Evolutionary conservation across 2,888 invertebrate species (phyloP).

Genomic region (Protonemura montana): DNA sequence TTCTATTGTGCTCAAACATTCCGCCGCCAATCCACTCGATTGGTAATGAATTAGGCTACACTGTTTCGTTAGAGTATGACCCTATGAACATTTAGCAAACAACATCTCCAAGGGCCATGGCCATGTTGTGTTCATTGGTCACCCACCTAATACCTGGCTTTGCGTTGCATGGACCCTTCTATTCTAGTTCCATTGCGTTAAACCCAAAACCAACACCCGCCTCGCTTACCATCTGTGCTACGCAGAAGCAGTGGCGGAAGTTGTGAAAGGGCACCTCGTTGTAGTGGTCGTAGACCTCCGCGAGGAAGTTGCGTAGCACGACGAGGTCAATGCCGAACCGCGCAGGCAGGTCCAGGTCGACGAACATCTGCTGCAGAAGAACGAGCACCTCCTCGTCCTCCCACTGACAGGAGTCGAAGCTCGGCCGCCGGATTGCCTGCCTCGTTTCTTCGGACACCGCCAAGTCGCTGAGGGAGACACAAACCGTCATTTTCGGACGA

Average conservation of each 20-base stretch:
- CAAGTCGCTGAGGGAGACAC: slow-evolving; percentile 62
- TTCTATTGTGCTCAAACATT: too few species aligned
- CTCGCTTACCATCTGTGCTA: slow-evolving; percentile 84
- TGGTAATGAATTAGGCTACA: too few species aligned
- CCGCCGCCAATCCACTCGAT: too few species aligned
- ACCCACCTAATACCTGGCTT: slow-evolving; percentile 38
- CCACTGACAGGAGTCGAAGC: slow-evolving; percentile 85
- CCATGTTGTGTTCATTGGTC: too few species aligned
- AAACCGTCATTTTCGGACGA: too few species aligned
- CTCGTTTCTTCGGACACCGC: slow-evolving; percentile 70
- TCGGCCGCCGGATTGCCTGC: slow-evolving; percentile 70
- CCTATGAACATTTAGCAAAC: too few species aligned
- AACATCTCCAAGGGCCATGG: too few species aligned
- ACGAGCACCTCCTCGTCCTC: slow-evolving; percentile 81
- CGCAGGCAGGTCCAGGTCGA: slow-evolving; percentile 76
- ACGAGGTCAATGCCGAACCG: slow-evolving; percentile 78
- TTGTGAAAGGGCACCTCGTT: slow-evolving; percentile 89
- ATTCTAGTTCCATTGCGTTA: too few species aligned
- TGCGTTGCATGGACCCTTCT: too few species aligned
- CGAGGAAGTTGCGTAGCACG: slow-evolving; percentile 74
- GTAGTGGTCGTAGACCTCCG: slow-evolving; percentile 81
- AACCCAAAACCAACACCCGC: too few species aligned
- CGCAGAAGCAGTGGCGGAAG: slow-evolving; percentile 87
- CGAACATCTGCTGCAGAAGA: slow-evolving; percentile 81
- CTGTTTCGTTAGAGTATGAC: too few species aligned